phyloP scores from a whole-genome alignment of 2,113 vertebrate species.

The Macaca nemestrina region DNA sequence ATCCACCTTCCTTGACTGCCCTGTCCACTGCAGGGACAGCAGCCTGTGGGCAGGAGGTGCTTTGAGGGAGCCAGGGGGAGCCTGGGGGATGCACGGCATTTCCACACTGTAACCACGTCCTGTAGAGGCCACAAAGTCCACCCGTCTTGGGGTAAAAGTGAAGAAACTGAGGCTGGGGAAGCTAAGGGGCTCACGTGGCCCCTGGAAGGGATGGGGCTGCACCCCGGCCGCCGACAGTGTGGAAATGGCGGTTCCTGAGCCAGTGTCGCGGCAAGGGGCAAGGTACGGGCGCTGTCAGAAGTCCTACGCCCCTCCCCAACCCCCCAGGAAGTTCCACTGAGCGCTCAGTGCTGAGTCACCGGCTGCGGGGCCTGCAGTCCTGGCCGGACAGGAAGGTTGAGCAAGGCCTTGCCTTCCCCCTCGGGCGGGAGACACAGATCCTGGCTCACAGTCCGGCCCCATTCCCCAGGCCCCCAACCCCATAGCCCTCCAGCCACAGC shows the following conservation, averaged over 20 bases:
- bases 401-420: not conserved
- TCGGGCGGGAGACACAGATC: not conserved
- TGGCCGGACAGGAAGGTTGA: not conserved
- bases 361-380: not conserved
- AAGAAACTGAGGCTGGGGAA: not conserved
- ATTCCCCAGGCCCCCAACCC: not conserved
- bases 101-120: not conserved
- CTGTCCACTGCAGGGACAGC: not conserved
- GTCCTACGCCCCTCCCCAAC: not conserved
- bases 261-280: accelerated
- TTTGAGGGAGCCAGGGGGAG: not conserved
- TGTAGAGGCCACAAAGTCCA: accelerated
- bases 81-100: accelerated
- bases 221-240: not conserved
- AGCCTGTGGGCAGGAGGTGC: not conserved
- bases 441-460: accelerated
- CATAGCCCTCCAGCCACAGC: not conserved
- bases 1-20: not conserved
- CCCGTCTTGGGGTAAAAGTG: not conserved
- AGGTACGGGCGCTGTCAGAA: not conserved
- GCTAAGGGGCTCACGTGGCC: not conserved
- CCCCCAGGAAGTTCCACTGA: accelerated
- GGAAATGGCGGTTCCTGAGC: not conserved
- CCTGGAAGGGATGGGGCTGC: not conserved
- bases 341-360: slow-evolving; percentile 2